Evolutionary conservation across 2,888 invertebrate species (phyloP).

Genomic region (Augiades crinisus): DNA sequence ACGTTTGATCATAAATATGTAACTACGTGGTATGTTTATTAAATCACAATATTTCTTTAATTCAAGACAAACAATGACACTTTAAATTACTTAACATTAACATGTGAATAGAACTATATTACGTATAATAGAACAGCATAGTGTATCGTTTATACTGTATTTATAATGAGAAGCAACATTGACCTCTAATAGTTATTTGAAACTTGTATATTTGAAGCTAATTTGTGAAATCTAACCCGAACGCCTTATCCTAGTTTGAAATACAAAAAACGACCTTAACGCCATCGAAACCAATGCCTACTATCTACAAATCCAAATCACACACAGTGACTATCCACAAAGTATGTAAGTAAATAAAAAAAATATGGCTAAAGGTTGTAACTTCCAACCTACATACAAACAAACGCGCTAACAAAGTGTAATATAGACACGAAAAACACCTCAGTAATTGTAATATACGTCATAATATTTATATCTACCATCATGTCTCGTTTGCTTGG

Average conservation of each 20-base stretch:
- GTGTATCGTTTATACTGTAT: slow-evolving; percentile 57
- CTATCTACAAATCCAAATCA: slow-evolving; percentile 23
- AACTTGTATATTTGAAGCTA: slow-evolving; percentile 69
- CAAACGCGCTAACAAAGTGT: slow-evolving; percentile 52
- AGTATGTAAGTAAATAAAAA: slow-evolving; percentile 14
- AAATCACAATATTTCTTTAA: slow-evolving; percentile 25
- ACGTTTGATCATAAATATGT: too few relatives aligned
- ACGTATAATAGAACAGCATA: slow-evolving; percentile 76
- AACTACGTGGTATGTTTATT: not conserved
- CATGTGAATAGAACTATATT: slow-evolving; percentile 72
- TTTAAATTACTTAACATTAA: slow-evolving; percentile 63
- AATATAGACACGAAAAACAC: slow-evolving; percentile 64
- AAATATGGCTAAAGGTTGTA: slow-evolving; percentile 14
- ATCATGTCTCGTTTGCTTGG: slow-evolving; percentile 19
- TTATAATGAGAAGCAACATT: slow-evolving; percentile 70
- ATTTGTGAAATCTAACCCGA: slow-evolving; percentile 68
- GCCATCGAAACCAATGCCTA: slow-evolving; percentile 11
- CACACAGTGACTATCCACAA: slow-evolving; percentile 16
- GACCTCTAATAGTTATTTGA: slow-evolving; percentile 65
- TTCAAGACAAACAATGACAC: slow-evolving; percentile 47
- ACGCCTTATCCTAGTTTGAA: slow-evolving; percentile 54
- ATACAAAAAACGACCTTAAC: slow-evolving; percentile 16
- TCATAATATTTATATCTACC: slow-evolving; percentile 9
- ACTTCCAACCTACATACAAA: slow-evolving; percentile 40
- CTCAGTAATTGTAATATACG: slow-evolving; percentile 31